phyloP scores from a whole-genome alignment of 2,888 invertebrate species.

The Callinectes sapidus region DNA sequence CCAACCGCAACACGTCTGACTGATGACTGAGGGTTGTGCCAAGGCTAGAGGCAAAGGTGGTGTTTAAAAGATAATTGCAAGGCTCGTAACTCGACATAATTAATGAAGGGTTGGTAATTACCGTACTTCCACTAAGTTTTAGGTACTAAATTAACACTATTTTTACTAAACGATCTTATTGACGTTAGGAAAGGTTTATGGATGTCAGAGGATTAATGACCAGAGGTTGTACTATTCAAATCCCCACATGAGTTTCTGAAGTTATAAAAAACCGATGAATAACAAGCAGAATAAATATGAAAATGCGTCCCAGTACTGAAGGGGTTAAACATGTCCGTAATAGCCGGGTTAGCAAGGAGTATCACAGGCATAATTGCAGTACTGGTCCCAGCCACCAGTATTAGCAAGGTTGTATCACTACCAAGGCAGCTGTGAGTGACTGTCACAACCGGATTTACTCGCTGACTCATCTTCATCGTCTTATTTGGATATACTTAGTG shows the following conservation, averaged over 20 bases:
- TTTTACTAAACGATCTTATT: no score
- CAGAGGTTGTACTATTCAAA: no score
- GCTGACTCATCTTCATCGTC: not conserved
- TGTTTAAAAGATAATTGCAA: no score
- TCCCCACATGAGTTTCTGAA: no score
- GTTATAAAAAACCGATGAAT: no score
- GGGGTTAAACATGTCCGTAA: not conserved
- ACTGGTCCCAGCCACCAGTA: not conserved
- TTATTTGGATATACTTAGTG: not conserved
- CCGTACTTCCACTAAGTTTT: not conserved
- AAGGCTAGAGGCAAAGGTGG: not conserved
- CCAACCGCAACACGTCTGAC: not conserved
- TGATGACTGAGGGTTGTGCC: not conserved
- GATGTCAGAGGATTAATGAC: no score
- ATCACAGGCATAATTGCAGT: not conserved
- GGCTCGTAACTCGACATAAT: not conserved
- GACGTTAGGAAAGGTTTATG: no score
- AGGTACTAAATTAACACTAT: no score
- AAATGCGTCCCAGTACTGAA: no score
- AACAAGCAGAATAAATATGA: no score
- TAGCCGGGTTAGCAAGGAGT: not conserved
- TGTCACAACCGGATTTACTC: not conserved
- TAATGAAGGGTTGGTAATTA: not conserved
- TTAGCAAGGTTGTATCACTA: not conserved
- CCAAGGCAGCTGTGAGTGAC: not conserved